These are phyloP conservation scores for Pogoniulus pusillus DNA, from an alignment of 2,797 vertebrate species.

Conservation along the genomic window DNA sequence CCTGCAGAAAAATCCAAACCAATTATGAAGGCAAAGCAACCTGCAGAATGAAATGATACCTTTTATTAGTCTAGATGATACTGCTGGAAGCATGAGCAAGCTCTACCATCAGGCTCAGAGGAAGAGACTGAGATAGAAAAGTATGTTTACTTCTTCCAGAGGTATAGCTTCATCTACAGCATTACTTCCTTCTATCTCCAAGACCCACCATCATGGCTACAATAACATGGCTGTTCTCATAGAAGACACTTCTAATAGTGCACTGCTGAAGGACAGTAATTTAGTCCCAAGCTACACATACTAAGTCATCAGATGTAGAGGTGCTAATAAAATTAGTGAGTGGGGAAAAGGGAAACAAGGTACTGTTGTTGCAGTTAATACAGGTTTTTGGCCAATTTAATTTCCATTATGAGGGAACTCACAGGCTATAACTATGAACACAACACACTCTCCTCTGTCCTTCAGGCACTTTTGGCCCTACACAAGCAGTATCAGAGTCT, in stretches of 20 bases:
- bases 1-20: neutral
- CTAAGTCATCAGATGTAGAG: neutral
- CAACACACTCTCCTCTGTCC: neutral
- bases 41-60: neutral
- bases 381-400: neutral
- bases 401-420: neutral
- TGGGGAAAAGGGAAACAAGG: neutral
- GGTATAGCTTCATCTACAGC: neutral
- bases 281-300: neutral
- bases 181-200: neutral
- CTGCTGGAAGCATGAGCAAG: neutral
- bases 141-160: neutral
- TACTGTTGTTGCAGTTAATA: neutral
- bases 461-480: neutral
- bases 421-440: neutral
- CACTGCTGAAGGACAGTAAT: neutral
- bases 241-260: neutral
- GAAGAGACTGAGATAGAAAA: neutral
- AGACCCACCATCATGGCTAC: neutral
- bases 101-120: neutral
- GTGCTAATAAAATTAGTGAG: neutral
- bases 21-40: neutral
- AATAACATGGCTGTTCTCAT: neutral
- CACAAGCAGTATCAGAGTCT: neutral
- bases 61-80: neutral